A percentile compares a stretch with the other conserved stretches of the same genome.
Evolutionary conservation across 2,113 vertebrate genomes (phyloP).

Genomic region (Sinocyclocheilus rhinocerous): DNA sequence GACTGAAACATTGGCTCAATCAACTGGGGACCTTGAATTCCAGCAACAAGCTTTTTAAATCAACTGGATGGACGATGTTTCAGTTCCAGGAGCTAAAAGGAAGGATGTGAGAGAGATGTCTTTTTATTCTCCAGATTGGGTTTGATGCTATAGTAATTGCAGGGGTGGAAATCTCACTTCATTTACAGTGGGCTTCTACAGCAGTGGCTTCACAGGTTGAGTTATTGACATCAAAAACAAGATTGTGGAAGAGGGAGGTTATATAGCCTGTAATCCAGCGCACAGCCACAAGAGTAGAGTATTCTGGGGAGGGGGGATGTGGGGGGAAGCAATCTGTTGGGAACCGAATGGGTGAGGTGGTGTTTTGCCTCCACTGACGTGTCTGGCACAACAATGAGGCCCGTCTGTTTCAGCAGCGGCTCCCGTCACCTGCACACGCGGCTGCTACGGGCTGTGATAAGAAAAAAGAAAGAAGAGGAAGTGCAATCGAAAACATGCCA

Average conservation of each 20-base stretch:
- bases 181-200: constrained; percentile 32
- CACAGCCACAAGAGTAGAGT: too few species aligned
- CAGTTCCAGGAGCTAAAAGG: constrained; percentile 50
- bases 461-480: constrained; percentile 48
- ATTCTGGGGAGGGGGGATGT: constrained; percentile 28
- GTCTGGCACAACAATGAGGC: constrained; percentile 69
- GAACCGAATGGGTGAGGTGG: constrained; percentile 50
- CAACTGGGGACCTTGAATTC: constrained; percentile 51
- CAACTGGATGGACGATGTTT: constrained; percentile 48
- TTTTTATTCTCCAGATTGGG: constrained; percentile 11
- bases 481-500: constrained; percentile 53
- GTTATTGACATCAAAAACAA: constrained; percentile 47
- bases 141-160: constrained; percentile 47
- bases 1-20: constrained; percentile 57
- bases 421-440: constrained; percentile 61
- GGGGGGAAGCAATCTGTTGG: constrained; percentile 54
- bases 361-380: constrained; percentile 58
- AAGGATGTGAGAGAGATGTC: neutral
- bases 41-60: constrained; percentile 63
- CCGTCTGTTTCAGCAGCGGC: constrained; percentile 63
- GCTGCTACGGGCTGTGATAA: constrained; percentile 64
- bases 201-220: constrained; percentile 14
- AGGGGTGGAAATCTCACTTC: constrained; percentile 33
- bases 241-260: constrained; percentile 26
- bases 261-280: constrained; percentile 38